phyloP scores from a whole-genome alignment of 2,797 vertebrate species.

The Galagoides demidoff region DNA sequence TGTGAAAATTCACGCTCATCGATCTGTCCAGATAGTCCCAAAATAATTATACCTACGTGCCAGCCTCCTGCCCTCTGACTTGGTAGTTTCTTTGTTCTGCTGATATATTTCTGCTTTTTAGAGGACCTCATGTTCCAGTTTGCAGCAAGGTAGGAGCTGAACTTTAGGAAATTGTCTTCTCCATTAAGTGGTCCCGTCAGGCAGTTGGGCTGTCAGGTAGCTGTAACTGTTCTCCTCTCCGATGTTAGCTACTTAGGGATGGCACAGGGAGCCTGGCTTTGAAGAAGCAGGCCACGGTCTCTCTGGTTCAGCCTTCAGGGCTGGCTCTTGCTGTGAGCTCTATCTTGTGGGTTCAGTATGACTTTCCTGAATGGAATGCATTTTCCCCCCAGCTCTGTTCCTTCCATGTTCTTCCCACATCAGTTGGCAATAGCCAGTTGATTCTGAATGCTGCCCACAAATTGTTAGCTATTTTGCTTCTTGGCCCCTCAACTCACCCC shows the following conservation, averaged over 20 bases:
- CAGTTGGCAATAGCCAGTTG: constrained; percentile 21
- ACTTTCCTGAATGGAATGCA: constrained; percentile 58
- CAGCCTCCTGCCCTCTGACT: neutral
- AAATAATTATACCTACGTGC: neutral
- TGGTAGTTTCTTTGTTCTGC: neutral
- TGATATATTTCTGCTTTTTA: neutral
- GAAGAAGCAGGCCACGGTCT: neutral
- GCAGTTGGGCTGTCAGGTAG: neutral
- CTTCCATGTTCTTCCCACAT: constrained; percentile 48
- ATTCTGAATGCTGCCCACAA: constrained; percentile 53
- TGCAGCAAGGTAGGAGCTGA: neutral
- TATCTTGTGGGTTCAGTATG: constrained; percentile 37
- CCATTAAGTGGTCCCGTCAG: neutral
- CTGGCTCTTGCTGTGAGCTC: constrained; percentile 34
- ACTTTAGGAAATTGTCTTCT: neutral
- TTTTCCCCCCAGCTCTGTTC: neutral
- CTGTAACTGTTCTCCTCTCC: neutral
- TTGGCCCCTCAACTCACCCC: neutral
- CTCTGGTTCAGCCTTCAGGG: neutral
- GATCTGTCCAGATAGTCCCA: neutral
- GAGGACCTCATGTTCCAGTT: constrained; percentile 9
- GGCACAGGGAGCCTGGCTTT: neutral
- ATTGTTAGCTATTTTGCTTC: constrained; percentile 48
- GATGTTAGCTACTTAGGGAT: neutral
- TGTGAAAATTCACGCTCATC: neutral